Base-by-base conservation (phyloP, 2,113 vertebrate genomes). In the Vulpes vulpes region DNA sequence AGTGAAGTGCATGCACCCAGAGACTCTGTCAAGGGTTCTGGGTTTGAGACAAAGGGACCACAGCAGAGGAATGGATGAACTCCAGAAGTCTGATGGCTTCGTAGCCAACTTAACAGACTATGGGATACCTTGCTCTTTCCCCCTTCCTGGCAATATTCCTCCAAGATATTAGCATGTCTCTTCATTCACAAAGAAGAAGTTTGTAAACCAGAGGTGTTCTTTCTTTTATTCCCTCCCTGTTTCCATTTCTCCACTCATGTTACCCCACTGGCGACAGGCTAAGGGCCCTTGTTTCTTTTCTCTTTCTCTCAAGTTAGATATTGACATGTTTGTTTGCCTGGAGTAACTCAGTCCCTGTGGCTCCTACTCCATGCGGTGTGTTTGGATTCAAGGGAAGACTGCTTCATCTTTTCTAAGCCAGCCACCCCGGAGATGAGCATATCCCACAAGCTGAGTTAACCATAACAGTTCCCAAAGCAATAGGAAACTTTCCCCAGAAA, bases 21-120 rank as follows among this genome's bases (percentile, higher is more conserved):
- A 64, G 57, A 83, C 95, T 74, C 78, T 96, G 94, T 86, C 79
- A 92, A 97, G 65, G 93, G 62, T 0, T 79, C 51, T 23, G 87
- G 69, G 57, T 94, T 73, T 9, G 95, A 78, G 80, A 97, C 97
- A 98, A 98, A 98, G 96, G 65, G 59, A 87, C 35, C 4, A 53
- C 11, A 74, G 92, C 60, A 73, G 87, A 96, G 7, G 81, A 93
- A 96, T 97, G 94, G 95, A 95, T 89, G 83, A 85, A 86, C 23
- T 82, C 71, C 30, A 30, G 81, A 25, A 96, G 96, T 94, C 87
- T 91, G 96, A 79, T 92, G 78, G 23, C 38, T 25, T n/a, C 8
- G 35, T 86, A 93, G 81, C 93, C 76, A 91, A 91, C 57, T 87
- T 83, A 43, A 91, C 0, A 0, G 55, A 27, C 6, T 79, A 62